Percentiles rank a stretch among this genome's conserved stretches.
Evolutionary conservation across 1,140 invertebrate genomes (phyloP).

Genomic region (Dryas iulia): DNA sequence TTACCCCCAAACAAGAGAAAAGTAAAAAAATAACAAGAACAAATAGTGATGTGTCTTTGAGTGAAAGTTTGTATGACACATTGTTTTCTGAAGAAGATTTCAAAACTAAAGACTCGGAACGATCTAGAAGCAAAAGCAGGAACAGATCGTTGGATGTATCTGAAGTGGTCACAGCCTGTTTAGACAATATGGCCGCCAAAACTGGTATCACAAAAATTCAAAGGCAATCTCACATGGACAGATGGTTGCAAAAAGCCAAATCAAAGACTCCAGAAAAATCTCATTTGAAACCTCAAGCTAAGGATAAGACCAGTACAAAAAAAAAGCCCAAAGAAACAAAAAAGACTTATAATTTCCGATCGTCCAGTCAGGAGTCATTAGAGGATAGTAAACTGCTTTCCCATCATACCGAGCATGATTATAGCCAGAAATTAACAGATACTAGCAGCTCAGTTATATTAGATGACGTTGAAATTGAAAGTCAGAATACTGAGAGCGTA

Average conservation of each 20-base stretch:
- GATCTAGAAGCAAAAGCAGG: constrained; percentile 50
- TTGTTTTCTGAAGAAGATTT: constrained; percentile 72
- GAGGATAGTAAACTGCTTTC: constrained; percentile 38
- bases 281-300: constrained; percentile 45
- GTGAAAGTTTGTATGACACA: constrained; percentile 75
- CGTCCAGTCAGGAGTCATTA: constrained; percentile 48
- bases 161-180: constrained; percentile 69
- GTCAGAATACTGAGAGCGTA: constrained; percentile 23
- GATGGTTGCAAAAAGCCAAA: constrained; percentile 76
- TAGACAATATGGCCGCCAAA: constrained; percentile 75
- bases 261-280: constrained; percentile 73
- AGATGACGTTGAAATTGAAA: constrained; percentile 32
- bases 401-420: constrained; percentile 62
- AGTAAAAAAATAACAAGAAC: constrained; percentile 62
- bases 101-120: constrained; percentile 57
- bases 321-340: constrained; percentile 34
- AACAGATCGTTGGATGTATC: constrained; percentile 70
- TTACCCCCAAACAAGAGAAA: constrained; percentile 47
- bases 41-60: constrained; percentile 67
- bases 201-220: constrained; percentile 70
- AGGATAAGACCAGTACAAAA: constrained; percentile 30
- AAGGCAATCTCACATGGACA: constrained; percentile 77
- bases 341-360: constrained; percentile 48
- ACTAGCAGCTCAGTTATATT: constrained; percentile 23
- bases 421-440: constrained; percentile 40